Percentiles rank a stretch among this genome's conserved stretches.
Evolutionary conservation across 2,888 invertebrate species (phyloP).

Genomic region (Macrophya alboannulata): DNA sequence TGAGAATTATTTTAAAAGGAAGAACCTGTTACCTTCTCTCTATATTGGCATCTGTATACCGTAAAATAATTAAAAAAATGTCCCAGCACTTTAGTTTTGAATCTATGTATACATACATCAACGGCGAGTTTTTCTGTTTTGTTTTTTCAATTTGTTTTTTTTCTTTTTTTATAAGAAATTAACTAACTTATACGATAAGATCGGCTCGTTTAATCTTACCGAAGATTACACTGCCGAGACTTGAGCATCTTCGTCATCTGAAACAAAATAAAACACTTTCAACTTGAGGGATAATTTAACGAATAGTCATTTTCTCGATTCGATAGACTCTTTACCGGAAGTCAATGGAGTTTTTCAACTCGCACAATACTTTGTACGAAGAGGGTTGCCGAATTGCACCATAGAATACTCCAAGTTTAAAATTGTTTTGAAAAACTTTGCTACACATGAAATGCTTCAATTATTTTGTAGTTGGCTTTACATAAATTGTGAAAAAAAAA

Average conservation of each 20-base stretch:
- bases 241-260: conserved; percentile 86
- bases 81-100: conserved; percentile 43
- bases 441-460: background rate
- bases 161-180: conserved; percentile 21
- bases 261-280: conserved; percentile 72
- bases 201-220: conserved; percentile 36
- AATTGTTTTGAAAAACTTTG: background rate
- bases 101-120: background rate
- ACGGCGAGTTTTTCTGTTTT: background rate
- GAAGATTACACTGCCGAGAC: conserved; percentile 83
- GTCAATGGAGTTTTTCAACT: background rate
- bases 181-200: conserved; percentile 42
- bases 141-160: background rate
- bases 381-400: background rate
- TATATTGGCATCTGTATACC: conserved; percentile 30
- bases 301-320: conserved; percentile 57
- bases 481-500: background rate
- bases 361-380: background rate
- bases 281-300: conserved; percentile 66
- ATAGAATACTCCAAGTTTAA: background rate
- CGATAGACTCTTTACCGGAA: background rate
- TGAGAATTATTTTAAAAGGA: conserved; percentile 36
- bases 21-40: conserved; percentile 19
- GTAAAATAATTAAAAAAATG: conserved; percentile 39
- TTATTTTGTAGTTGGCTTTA: background rate